Base-by-base conservation (phyloP, 2,888 invertebrate genomes). In the Sepiola atlantica region DNA sequence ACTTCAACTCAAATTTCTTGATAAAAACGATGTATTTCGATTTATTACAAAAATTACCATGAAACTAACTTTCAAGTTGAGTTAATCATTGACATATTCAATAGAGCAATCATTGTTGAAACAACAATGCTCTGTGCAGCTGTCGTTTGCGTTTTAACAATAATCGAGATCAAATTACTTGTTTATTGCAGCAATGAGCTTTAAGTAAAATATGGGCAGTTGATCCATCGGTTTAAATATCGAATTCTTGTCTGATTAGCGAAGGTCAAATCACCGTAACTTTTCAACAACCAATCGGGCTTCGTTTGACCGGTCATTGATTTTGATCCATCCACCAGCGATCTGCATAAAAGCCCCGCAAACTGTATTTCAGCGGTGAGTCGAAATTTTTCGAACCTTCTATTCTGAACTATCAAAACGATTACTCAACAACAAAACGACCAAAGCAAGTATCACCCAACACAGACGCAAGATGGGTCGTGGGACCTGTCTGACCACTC, bases 101-200 rank as follows among this genome's bases (percentile, higher is more conserved):
- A n/a, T 77, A 12, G 77, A n/a, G 28, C 77, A 77, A 77, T 77
- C 10, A 77, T 28, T 77, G 32, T 77, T 18, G n/a, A 77, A 16
- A 2, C 77, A 77, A 14, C 28, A 28, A 77, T 10, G n/a, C 4
- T 77, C 14, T n/a, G 1, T 16, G 14, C 77, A 77, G 77, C 77
- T 77, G 77, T 77, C 32, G 77, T 32, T n/a, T 12, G 12, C 14
- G 12, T n/a, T n/a, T 77, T 77, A 14, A 77, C n/a, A 32, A 77
- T 32, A 77, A 77, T 77, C n/a, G 32, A 77, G 77, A n/a, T 77
- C 77, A 77, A 77, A 77, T 77, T 77, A 77, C 77, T n/a, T 77
- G 77, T 77, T 77, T 77, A 32, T 77, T 77, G n/a, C n/a, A 77
- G 32, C n/a, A 32, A 77, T n/a, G 77, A 77, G n/a, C 18, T 32